Evolutionary conservation across 2,888 invertebrate genomes (phyloP).

Genomic region (Orthonevra nobilis): DNA sequence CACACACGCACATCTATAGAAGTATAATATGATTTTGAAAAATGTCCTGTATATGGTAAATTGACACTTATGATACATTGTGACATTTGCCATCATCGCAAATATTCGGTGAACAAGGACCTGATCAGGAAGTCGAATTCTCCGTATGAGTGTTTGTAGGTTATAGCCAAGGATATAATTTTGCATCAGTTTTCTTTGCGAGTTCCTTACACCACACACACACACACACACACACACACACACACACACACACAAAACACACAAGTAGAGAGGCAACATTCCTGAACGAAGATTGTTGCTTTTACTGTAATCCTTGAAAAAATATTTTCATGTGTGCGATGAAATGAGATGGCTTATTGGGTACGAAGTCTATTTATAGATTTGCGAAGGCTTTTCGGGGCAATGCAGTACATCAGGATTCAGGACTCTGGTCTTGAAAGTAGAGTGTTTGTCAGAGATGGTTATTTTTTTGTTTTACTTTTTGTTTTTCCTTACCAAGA

Average conservation of each 20-base stretch:
- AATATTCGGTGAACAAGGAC: too few relatives aligned
- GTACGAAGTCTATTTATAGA: conserved; percentile 18
- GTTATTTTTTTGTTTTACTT: too few relatives aligned
- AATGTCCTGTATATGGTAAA: conserved; percentile 38
- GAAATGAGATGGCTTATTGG: conserved; percentile 3
- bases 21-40: not conserved
- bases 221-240: not conserved
- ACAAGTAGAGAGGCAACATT: too few relatives aligned
- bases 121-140: too few relatives aligned
- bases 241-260: not conserved
- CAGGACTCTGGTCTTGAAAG: too few relatives aligned
- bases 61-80: conserved; percentile 40
- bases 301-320: conserved; percentile 13
- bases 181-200: conserved; percentile 34
- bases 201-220: conserved; percentile 20
- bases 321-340: conserved; percentile 12
- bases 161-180: conserved; percentile 16
- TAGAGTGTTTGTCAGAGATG: too few relatives aligned
- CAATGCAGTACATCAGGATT: not conserved
- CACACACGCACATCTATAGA: not conserved
- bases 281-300: too few relatives aligned
- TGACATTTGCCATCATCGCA: conserved; percentile 21
- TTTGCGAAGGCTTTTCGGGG: not conserved
- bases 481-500: too few relatives aligned
- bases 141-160: not conserved